Base-by-base conservation (phyloP, 2,113 vertebrate genomes). In the Solea senegalensis region DNA sequence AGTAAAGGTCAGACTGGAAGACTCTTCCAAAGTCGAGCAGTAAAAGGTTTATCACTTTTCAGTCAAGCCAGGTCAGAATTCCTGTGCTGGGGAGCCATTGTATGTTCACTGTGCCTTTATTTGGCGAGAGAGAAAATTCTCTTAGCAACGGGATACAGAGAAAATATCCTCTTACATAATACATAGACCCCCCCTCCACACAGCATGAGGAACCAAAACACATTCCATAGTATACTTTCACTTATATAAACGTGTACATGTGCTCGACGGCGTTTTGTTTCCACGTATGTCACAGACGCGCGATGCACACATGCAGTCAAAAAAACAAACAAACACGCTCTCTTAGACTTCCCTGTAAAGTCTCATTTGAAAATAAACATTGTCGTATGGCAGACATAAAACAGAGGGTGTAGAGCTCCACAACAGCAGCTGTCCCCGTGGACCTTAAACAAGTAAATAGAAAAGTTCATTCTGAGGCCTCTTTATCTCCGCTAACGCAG, bases 91-190 rank as follows among this genome's bases (percentile, higher is more conserved):
- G 69, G 59, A 74, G 53, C 72, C 65, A 73, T 86, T 86, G 86
- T 89, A 76, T 80, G 71, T 60, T 63, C 57, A 44, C n/a, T 28
- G 54, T 77, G 89, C 61, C 83, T 90, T 92, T 87, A 88, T 90
- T 87, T 90, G 84, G 82, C 5, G 26, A 84, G 40, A 61, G 62
- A 74, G 59, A 81, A 76, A 88, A 88, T 79, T 88, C 80, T 62
- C 78, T 83, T 88, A 89, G 89, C 81, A 90, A 88, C 81, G 39
- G 81, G 79, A 87, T 74, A 66, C 82, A 69, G 76, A 69, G 61
- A 87, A 88, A 89, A 86, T 79, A 82, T 86, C 79, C 76, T 83
- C 84, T 90, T 90, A 90, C 76, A 87, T 90, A 91, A 92, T 55
- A 16, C 11, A n/a, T 45, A 56, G 80, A 80, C 74, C 63, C 80